Conservation (phyloP, 1,140 invertebrate species). For the Drosophila bifasciata region DNA sequence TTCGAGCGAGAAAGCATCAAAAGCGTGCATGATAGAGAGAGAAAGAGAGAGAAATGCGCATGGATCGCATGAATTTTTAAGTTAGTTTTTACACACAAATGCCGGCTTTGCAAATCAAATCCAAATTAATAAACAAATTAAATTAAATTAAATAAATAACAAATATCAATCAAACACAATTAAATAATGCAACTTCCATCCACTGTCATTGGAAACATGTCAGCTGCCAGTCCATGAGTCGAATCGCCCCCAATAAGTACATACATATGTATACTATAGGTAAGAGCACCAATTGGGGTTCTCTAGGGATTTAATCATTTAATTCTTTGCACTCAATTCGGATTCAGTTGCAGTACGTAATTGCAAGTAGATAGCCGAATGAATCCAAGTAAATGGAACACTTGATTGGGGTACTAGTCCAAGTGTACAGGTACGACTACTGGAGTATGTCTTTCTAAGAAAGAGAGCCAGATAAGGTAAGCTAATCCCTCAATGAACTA, state of each 20-base stretch:
- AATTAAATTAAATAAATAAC: conserved; percentile 26
- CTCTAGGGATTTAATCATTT: too few species aligned
- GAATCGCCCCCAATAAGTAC: too few species aligned
- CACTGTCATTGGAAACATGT: not conserved
- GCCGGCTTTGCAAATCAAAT: conserved; percentile 52
- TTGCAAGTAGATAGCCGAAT: not conserved
- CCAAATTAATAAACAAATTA: conserved; percentile 26
- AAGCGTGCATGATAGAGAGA: conserved; percentile 49
- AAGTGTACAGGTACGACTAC: not conserved
- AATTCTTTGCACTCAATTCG: conserved; percentile 9
- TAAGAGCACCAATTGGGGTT: not conserved
- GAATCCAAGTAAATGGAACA: not conserved
- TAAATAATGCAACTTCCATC: too few species aligned
- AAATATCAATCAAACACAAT: conserved; percentile 25
- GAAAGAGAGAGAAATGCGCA: conserved; percentile 62
- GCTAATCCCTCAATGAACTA: not conserved
- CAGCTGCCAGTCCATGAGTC: not conserved
- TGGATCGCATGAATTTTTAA: conserved; percentile 64
- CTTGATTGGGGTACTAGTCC: conserved; percentile 7
- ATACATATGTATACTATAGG: too few species aligned
- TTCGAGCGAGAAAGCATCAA: conserved; percentile 48
- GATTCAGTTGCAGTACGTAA: not conserved
- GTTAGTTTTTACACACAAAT: conserved; percentile 59
- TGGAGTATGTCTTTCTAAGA: not conserved
- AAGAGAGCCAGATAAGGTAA: conserved; percentile 13